phyloP scores from a whole-genome alignment of 2,888 invertebrate species.

The Andrena flavipes region DNA sequence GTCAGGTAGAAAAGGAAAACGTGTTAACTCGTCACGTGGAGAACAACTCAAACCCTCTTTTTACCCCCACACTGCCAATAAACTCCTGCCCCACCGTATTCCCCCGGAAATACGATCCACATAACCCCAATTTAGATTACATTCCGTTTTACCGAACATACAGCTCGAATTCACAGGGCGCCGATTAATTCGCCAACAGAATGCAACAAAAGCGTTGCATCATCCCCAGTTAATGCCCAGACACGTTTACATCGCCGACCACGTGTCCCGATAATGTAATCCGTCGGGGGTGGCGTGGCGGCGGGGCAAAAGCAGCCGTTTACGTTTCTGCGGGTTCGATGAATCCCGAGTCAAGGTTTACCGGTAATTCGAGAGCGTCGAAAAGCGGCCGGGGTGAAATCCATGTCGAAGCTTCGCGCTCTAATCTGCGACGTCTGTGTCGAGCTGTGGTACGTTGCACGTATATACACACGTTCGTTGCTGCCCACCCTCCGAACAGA shows the following conservation, averaged over 20 bases:
- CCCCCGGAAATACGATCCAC: too few relatives aligned
- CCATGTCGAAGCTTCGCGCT: conserved; percentile 46
- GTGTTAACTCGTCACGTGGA: too few relatives aligned
- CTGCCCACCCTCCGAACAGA: conserved; percentile 41
- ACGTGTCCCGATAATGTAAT: conserved; percentile 14
- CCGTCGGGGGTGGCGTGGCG: conserved; percentile 15
- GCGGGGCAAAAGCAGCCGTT: conserved; percentile 48
- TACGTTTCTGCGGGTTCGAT: conserved; percentile 62
- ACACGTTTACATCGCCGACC: background rate
- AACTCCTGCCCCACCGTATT: too few relatives aligned
- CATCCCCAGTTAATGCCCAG: background rate
- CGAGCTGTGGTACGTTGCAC: conserved; percentile 6
- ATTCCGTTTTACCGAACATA: too few relatives aligned
- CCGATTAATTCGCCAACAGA: background rate
- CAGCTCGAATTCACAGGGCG: too few relatives aligned
- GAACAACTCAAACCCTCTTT: too few relatives aligned
- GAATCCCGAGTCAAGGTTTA: conserved; percentile 71
- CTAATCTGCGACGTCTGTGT: conserved; percentile 50
- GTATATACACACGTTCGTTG: conserved; percentile 28
- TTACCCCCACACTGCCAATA: too few relatives aligned
- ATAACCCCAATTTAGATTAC: too few relatives aligned
- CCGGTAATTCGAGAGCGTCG: conserved; percentile 66
- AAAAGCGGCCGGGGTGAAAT: conserved; percentile 61
- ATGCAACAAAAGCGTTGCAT: background rate
- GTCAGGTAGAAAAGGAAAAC: too few relatives aligned